Base-by-base conservation (phyloP, 2,888 invertebrate genomes). In the Acholoe squamosa region DNA sequence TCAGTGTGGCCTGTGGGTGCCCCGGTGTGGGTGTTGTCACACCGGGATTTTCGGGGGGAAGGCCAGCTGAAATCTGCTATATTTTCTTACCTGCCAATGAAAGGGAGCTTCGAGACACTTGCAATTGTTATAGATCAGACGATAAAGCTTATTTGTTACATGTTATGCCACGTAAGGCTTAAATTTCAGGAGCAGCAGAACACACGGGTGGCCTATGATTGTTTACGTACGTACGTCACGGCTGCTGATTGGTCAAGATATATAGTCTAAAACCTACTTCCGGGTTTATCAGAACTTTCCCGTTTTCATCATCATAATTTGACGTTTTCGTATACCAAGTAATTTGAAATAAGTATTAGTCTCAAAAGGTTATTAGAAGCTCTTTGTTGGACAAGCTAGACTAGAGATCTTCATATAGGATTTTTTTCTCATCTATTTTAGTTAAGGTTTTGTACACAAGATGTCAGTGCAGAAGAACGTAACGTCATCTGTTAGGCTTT, bases 141-240 rank as follows among this genome's bases (percentile, higher is more conserved):
- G 80, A 16, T 22, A 34, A 22, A 34, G 12, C 19, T 7, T 34
- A 43, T 22, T 22, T 31, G 33, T 80, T 80, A 80, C 80, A 80
- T 80, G 43, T 33, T 80, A 34, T 80, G 80, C 80, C 80, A 80
- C 80, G 80, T 80, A 33, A 14, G 33, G 33, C 80, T 33, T 34
- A 80, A 33, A 33, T 43, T 80, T 25, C 43, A 22, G 80, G 19
- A 80, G 80, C 43, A 12, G 80, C 80, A 80, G 80, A 43, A 80
- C 33, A 33, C 33, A 19, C 34, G 22, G 80, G 16, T 33, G 43
- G 25, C 25, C 14, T 16, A 76, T n/a, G 80, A 34, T 80, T 80
- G 80, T 80, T 80, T 80, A 80, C 80, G 80, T 80, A 80, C 80
- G n/a, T 80, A 80, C 80, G 80, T 80, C 80, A 80, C 80, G 43